Evolutionary conservation across 2,113 vertebrate species (phyloP).

Genomic region (Pedetes capensis): DNA sequence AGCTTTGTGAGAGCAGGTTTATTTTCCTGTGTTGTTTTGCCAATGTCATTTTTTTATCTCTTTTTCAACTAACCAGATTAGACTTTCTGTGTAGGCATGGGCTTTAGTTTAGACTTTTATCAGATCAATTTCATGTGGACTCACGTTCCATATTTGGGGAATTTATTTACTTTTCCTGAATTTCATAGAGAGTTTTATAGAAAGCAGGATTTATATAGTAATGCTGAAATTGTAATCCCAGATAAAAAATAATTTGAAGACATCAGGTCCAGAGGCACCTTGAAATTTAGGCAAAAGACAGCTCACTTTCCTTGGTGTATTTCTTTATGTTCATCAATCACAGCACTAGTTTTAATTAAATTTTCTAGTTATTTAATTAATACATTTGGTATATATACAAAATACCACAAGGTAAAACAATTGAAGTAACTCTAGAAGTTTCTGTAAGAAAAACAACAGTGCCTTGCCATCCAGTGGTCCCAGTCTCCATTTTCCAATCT

Average conservation of each 20-base stretch:
- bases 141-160: neutral
- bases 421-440: neutral
- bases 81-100: neutral
- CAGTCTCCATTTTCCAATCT: neutral
- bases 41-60: slow-evolving; percentile 6
- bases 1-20: slow-evolving; percentile 40
- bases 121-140: slow-evolving; percentile 16
- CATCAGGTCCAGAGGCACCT: neutral
- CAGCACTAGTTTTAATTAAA: neutral
- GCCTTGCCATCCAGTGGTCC: rapidly evolving
- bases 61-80: slow-evolving; percentile 34
- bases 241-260: slow-evolving; percentile 28
- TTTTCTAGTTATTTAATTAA: neutral
- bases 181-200: neutral
- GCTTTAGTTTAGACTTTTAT: slow-evolving; percentile 31
- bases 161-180: neutral
- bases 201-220: neutral
- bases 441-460: neutral
- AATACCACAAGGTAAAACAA: neutral
- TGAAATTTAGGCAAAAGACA: neutral
- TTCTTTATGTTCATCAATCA: neutral
- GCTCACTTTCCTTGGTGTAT: neutral
- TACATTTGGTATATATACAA: neutral
- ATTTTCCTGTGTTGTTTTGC: slow-evolving; percentile 39
- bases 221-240: neutral